Conservation (phyloP, 2,888 invertebrate species). For the Synergus umbraculus region DNA sequence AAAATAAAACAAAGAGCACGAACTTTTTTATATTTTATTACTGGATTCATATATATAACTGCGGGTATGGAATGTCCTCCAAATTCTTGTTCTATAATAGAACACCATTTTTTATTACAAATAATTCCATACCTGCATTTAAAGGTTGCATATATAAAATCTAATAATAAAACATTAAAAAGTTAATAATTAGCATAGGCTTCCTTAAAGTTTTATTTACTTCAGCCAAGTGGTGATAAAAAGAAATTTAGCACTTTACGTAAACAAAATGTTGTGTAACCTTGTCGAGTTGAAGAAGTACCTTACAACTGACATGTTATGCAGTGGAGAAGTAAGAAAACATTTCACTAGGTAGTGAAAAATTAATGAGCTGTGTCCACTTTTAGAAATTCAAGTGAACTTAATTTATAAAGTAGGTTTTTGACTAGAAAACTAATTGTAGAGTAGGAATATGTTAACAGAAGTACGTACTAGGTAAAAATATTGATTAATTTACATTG, state of each 20-base stretch:
- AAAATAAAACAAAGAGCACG: background rate
- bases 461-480: background rate
- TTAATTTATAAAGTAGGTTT: background rate
- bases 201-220: background rate
- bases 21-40: background rate
- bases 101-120: no score
- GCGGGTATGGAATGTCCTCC: background rate
- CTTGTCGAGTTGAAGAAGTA: constrained; percentile 1
- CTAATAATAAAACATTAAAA: no score
- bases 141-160: no score
- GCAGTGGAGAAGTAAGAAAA: background rate
- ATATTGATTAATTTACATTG: no score
- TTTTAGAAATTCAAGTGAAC: constrained; percentile 10
- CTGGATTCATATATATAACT: background rate
- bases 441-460: background rate
- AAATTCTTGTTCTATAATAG: background rate
- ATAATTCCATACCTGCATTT: no score
- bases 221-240: background rate
- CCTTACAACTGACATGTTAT: constrained; percentile 14
- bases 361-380: constrained; percentile 6
- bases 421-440: background rate
- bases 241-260: constrained; percentile 14
- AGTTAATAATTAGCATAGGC: background rate
- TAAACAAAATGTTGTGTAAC: constrained; percentile 21
- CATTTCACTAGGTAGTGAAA: constrained; percentile 11